Base-by-base conservation (phyloP, 1,140 invertebrate genomes). In the Pararge aegeria region DNA sequence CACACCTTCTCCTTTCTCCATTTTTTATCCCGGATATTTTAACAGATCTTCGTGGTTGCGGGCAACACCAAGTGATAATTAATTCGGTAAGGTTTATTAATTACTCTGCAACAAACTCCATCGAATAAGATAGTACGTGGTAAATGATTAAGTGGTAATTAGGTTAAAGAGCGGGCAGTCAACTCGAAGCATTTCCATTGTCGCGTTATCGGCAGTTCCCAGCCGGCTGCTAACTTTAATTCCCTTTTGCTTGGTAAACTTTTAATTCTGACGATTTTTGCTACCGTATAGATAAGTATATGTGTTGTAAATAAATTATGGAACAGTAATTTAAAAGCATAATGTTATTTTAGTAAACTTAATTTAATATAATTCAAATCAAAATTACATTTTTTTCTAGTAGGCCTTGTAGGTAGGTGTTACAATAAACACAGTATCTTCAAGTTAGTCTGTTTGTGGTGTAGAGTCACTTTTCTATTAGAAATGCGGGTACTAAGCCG, bases 131-230 rank as follows among this genome's bases (percentile, higher is more conserved):
- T 67, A 15, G 34, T 38, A 38, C 10, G 13, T 38, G 34, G 34
- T 2, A 18, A 42, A 42, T 42, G 12, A 42, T 42, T 15, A 42
- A 62, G 66, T 66, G 61, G 64, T 79, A 82, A 82, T 80, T 81
- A 74, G 74, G 72, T 80, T 80, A 79, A 71, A 69, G 68, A 72
- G 59, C 64, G 79, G 81, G 63, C 76, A 80, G 70, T 75, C 56
- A 68, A 70, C 67, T 70, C 72, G 75, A 75, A 76, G 75, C 68
- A 80, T 75, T 84, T 73, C 79, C 59, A 79, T 86, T 86, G 83
- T 86, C 55, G 53, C 67, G 75, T 86, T 86, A 86, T 86, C 83
- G 73, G 53, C 70, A 40, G 50, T 53, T 70, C 55, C 68, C 83
- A 85, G 69, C 66, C 80, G 38, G 13, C 65, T 67, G 68, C 68